Evolutionary conservation across 53 echinoderm and acorn worm species (phyloP).

Genomic region (Mesocentrotus franciscanus): DNA sequence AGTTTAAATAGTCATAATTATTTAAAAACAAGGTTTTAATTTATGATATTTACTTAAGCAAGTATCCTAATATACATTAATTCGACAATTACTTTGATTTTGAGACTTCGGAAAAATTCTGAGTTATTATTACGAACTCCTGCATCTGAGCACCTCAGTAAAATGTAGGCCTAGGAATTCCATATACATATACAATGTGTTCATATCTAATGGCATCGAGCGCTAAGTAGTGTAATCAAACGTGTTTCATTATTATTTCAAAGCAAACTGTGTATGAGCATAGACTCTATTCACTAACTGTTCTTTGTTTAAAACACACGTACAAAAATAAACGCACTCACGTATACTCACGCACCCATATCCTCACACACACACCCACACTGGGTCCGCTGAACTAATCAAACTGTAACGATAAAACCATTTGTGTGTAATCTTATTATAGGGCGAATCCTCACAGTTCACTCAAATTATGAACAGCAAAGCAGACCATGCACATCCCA

Average conservation of each 20-base stretch:
- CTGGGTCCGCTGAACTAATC: background rate
- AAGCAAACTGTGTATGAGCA: background rate
- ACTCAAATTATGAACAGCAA: background rate
- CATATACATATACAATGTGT: no score
- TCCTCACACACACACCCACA: background rate
- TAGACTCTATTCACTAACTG: background rate
- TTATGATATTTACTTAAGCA: no score
- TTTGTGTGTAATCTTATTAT: background rate
- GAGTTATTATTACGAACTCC: background rate
- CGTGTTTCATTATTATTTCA: background rate
- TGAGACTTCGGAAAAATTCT: background rate
- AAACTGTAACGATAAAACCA: background rate
- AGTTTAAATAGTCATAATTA: no score
- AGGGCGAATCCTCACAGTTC: background rate
- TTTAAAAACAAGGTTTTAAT: no score
- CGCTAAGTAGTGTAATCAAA: background rate
- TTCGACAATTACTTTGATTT: no score
- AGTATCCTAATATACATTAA: no score
- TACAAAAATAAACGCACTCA: background rate
- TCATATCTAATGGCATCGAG: background rate
- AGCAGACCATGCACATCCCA: background rate
- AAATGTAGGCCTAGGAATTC: no score
- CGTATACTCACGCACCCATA: constrained; percentile 6
- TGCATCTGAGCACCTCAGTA: no score
- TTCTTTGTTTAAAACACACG: background rate